phyloP scores from a whole-genome alignment of 2,888 invertebrate species.

The Colostygia pectinataria region DNA sequence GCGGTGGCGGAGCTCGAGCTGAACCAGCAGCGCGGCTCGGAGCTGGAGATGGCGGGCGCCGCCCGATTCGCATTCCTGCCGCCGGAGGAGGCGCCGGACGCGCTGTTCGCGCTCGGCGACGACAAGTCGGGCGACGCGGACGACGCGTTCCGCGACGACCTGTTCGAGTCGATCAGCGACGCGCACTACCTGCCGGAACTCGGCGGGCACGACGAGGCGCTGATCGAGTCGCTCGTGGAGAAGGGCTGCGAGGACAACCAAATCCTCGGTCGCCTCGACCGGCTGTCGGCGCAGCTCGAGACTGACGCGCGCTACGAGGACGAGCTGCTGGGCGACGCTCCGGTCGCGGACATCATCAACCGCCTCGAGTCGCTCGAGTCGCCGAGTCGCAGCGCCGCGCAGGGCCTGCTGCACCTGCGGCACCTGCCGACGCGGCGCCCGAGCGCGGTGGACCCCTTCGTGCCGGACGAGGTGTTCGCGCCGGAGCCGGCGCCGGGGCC shows the following conservation, averaged over 20 bases:
- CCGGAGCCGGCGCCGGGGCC: constrained; percentile 43
- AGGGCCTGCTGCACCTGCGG: constrained; percentile 70
- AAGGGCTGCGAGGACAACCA: constrained; percentile 85
- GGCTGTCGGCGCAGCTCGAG: constrained; percentile 64
- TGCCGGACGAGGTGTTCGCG: constrained; percentile 58
- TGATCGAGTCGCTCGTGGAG: constrained; percentile 84
- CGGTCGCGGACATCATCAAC: constrained; percentile 84
- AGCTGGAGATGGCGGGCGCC: constrained; percentile 43
- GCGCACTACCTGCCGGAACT: constrained; percentile 71
- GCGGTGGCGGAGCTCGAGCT: constrained; percentile 86
- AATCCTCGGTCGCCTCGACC: constrained; percentile 73
- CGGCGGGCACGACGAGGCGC: constrained; percentile 77
- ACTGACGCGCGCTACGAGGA: constrained; percentile 72
- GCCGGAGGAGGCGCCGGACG: constrained; percentile 67
- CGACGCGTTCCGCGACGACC: constrained; percentile 63
- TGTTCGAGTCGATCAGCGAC: constrained; percentile 77
- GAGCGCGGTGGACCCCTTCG: constrained; percentile 61
- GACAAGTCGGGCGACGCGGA: constrained; percentile 60
- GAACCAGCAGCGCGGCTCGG: constrained; percentile 80
- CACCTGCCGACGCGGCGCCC: constrained; percentile 63
- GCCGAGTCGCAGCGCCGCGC: constrained; percentile 71
- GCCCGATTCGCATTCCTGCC: constrained; percentile 61
- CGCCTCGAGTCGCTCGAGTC: constrained; percentile 84
- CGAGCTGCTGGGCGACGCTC: constrained; percentile 71
- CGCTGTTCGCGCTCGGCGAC: constrained; percentile 71